Evolutionary conservation across 2,888 invertebrate genomes (phyloP).

Genomic region (Sarcophaga rosellei): DNA sequence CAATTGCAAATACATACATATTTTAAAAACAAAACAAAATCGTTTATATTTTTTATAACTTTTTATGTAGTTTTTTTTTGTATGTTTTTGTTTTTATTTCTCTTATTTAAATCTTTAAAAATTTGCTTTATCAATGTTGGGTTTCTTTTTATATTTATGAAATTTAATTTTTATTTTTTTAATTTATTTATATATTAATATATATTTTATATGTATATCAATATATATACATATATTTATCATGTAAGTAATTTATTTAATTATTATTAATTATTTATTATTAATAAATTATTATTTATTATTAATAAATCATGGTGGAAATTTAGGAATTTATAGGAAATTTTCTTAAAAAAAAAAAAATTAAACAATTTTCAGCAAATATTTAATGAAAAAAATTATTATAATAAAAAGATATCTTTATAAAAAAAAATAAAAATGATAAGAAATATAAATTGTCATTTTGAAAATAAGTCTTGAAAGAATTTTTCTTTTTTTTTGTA

Average conservation of each 20-base stretch:
- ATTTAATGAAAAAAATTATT: background rate
- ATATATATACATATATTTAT: background rate
- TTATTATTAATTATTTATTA: conserved; percentile 27
- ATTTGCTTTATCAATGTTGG: conserved; percentile 66
- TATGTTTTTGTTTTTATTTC: conserved; percentile 32
- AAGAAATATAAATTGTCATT: conserved; percentile 49
- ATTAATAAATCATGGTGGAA: conserved; percentile 61
- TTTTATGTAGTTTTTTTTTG: background rate
- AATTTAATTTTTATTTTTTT: conserved; percentile 34
- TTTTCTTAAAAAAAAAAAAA: conserved; percentile 4
- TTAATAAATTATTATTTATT: conserved; percentile 16
- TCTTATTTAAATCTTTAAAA: conserved; percentile 68
- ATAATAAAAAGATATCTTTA: background rate
- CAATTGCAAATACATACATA: background rate
- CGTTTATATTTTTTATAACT: background rate
- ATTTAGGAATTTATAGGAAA: conserved; percentile 28
- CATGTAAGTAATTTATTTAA: background rate
- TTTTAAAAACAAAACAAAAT: background rate
- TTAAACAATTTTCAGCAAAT: background rate
- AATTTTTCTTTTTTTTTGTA: background rate
- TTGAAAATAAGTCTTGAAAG: conserved; percentile 44
- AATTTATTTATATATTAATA: background rate
- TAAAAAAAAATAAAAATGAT: conserved; percentile 2
- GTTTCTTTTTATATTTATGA: conserved; percentile 58
- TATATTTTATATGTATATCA: background rate